Conservation (phyloP, 2,113 vertebrate genomes). For the Corvus cornix region DNA sequence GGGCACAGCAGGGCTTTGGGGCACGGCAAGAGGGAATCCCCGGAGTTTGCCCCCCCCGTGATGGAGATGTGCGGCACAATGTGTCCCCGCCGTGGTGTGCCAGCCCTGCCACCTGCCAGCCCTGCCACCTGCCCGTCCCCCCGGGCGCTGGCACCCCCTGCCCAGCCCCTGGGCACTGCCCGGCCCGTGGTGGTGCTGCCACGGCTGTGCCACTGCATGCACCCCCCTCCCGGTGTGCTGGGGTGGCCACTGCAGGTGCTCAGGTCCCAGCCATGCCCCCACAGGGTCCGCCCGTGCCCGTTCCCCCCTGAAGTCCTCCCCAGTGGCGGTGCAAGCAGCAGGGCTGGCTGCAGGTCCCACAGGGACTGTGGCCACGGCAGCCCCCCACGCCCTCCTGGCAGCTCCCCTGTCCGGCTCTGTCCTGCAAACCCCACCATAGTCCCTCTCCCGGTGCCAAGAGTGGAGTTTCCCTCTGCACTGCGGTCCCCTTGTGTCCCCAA, state of each 20-base stretch:
- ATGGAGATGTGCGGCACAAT: background rate
- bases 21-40: fast-evolving
- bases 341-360: background rate
- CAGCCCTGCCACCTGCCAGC: background rate
- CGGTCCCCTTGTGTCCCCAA: background rate
- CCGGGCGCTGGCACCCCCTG: background rate
- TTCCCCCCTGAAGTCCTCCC: too few species aligned
- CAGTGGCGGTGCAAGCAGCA: background rate
- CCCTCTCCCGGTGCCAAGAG: background rate
- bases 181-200: background rate
- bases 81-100: fast-evolving
- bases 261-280: background rate
- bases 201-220: background rate
- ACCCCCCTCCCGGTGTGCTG: background rate
- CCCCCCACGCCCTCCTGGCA: background rate
- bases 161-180: background rate
- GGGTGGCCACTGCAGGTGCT: background rate
- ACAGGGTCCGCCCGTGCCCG: fast-evolving
- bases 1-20: background rate
- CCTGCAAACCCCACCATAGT: background rate
- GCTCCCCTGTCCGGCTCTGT: background rate
- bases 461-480: background rate
- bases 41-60: background rate
- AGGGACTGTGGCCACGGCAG: background rate
- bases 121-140: background rate